Evolutionary conservation across 2,888 invertebrate genomes (phyloP).

Genomic region (Drosophila acutilabella): DNA sequence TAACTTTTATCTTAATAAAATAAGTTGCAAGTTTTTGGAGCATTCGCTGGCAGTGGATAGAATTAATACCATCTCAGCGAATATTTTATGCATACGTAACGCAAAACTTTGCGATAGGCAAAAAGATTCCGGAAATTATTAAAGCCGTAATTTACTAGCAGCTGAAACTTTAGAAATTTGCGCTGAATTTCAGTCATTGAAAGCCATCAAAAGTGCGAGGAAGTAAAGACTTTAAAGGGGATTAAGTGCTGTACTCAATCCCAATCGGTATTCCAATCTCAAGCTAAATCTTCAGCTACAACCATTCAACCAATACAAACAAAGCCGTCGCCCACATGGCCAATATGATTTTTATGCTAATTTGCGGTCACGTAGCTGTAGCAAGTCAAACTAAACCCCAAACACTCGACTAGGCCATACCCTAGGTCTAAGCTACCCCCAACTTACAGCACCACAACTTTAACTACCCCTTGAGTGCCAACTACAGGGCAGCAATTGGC

Average conservation of each 20-base stretch:
- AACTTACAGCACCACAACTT: too few species aligned
- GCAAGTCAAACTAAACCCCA: slow-evolving; percentile 29
- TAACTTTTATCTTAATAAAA: slow-evolving; percentile 81
- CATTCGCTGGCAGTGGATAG: too few species aligned
- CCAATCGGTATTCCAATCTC: too few species aligned
- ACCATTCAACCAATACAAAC: neutral
- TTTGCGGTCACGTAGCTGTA: slow-evolving; percentile 69
- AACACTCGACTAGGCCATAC: slow-evolving; percentile 9
- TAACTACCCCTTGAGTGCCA: too few species aligned
- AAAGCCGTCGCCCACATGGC: slow-evolving; percentile 55
- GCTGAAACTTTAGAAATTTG: neutral
- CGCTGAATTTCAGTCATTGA: neutral
- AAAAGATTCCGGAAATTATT: slow-evolving; percentile 2
- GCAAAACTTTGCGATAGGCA: slow-evolving; percentile 36
- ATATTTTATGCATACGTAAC: slow-evolving; percentile 38
- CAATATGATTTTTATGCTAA: slow-evolving; percentile 82
- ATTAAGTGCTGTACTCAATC: neutral
- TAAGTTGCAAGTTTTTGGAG: slow-evolving; percentile 77
- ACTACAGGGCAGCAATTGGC: slow-evolving; percentile 22
- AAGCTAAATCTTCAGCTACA: too few species aligned
- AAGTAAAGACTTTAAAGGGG: neutral
- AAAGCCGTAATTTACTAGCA: neutral
- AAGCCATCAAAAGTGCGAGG: neutral
- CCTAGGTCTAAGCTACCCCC: neutral
- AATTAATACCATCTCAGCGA: slow-evolving; percentile 32